phyloP scores from a whole-genome alignment of 2,113 vertebrate species.

The Anhinga rufa region DNA sequence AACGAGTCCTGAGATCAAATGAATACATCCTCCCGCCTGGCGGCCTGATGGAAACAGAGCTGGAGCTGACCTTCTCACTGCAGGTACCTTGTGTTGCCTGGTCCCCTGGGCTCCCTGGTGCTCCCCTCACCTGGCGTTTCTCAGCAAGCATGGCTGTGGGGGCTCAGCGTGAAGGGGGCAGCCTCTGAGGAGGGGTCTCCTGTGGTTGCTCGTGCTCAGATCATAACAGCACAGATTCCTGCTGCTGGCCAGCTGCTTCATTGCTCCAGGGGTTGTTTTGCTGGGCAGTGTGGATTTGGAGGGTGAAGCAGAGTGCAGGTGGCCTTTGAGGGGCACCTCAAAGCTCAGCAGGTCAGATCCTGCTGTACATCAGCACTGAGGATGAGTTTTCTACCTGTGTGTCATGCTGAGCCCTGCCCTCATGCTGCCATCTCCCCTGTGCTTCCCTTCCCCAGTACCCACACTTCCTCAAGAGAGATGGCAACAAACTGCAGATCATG shows the following conservation, averaged over 20 bases:
- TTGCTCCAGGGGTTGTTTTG: not conserved
- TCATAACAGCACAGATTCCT: not conserved
- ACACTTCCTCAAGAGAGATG: constrained; percentile 94
- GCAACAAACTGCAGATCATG: constrained; percentile 96
- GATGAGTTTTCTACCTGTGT: not conserved
- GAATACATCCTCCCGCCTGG: constrained; percentile 93
- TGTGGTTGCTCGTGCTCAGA: not conserved
- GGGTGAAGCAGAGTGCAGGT: not conserved
- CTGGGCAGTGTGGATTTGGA: not conserved
- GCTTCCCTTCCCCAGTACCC: constrained; percentile 80
- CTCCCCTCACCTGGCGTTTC: not conserved
- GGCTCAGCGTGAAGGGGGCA: not conserved
- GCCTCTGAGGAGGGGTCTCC: not conserved
- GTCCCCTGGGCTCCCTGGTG: not conserved
- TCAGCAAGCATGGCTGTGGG: not conserved
- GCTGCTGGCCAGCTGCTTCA: not conserved
- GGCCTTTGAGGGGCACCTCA: not conserved
- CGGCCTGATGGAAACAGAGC: constrained; percentile 91
- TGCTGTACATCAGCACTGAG: not conserved
- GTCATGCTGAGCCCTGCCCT: not conserved
- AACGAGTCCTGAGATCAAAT: constrained; percentile 91
- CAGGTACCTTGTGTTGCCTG: constrained; percentile 76
- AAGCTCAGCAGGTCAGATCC: not conserved
- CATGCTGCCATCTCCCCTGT: not conserved
- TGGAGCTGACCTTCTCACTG: constrained; percentile 94